Conservation (phyloP, 2,113 vertebrate genomes). For the Oncorhynchus tshawytscha region DNA sequence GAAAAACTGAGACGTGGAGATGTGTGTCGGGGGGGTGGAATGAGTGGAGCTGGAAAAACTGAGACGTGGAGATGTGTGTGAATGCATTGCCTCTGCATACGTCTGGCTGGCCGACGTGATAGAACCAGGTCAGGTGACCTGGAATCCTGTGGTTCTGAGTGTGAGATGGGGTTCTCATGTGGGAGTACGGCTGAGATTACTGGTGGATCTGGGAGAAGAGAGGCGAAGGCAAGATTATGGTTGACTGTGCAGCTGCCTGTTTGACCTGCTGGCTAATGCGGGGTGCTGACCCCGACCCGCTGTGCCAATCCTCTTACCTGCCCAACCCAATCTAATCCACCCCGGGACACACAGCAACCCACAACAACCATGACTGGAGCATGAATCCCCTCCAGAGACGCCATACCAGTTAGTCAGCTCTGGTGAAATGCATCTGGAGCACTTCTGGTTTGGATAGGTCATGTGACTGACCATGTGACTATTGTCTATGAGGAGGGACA, state of each 20-base stretch:
- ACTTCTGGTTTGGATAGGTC: too few species aligned
- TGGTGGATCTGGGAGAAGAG: background rate
- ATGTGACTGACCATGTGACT: too few species aligned
- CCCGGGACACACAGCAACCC: too few species aligned
- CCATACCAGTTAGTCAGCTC: too few species aligned
- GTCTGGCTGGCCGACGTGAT: background rate
- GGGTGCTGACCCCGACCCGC: background rate
- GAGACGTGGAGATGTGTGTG: too few species aligned
- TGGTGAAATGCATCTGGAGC: too few species aligned
- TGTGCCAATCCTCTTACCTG: slow-evolving; percentile 59
- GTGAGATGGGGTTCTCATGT: too few species aligned
- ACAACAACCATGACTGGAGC: too few species aligned
- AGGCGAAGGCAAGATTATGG: slow-evolving; percentile 9
- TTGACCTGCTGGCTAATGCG: slow-evolving; percentile 37
- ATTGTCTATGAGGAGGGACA: too few species aligned
- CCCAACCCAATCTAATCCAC: slow-evolving; percentile 10
- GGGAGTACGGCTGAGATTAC: background rate
- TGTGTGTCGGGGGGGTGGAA: background rate
- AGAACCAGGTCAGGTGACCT: slow-evolving; percentile 8
- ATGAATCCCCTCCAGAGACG: too few species aligned
- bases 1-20: too few species aligned
- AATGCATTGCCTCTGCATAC: too few species aligned
- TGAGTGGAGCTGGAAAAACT: background rate
- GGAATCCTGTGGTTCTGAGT: background rate
- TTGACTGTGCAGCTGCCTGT: slow-evolving; percentile 54